Evolutionary conservation across 2,797 vertebrate genomes (phyloP), one percentile per base, ranked within the genome.

Genomic region (Crocidura indochinensis): DNA sequence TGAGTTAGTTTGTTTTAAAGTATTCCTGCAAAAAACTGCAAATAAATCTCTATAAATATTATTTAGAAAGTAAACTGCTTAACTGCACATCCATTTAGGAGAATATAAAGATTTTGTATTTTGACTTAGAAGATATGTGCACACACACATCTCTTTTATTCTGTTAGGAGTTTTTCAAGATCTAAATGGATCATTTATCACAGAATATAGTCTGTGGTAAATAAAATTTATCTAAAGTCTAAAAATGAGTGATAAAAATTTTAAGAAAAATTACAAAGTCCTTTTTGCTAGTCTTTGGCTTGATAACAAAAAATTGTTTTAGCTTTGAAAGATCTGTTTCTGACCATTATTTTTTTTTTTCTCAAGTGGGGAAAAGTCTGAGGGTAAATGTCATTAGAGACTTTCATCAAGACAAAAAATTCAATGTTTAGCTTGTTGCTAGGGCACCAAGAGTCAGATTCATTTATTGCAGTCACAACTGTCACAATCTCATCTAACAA

Each of bases 371-470:
- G 67, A 91, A 84, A 20, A 62, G 56, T 64, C 44, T 88, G 62
- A 94, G 88, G 88, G 53, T 82, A 60, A 85, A 69, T 85, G 91
- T 96, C 82, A 95, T 92, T 93, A 95, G 78, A 83, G 95, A 87
- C 56, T 86, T 93, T 94, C 83, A 92, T 89, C 78, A 92, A 88
- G 83, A 94, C 91, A 96, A 96, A 96, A 95, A 88, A 89, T 92
- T 81, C 81, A 79, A 22, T 85, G 31, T 62, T 2, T 81, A 44
- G 93, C 92, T 94, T 92, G 95, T 92, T 92, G 17, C 56, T 51
- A 20, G 69, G 89, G 91, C 76, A 95, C 85, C 68, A 31, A 80
- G 2, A 75, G 68, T 78, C 51, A 87, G 46, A 96, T 69, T 81
- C 90, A 88, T 73, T 78, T 56, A 88, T 9, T 91, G 67, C 8